Percentiles rank a stretch among this genome's conserved stretches.
These are phyloP conservation scores for Sebastes schlegelii DNA, from an alignment of 2,113 vertebrate genomes.

Conservation along the genomic window DNA sequence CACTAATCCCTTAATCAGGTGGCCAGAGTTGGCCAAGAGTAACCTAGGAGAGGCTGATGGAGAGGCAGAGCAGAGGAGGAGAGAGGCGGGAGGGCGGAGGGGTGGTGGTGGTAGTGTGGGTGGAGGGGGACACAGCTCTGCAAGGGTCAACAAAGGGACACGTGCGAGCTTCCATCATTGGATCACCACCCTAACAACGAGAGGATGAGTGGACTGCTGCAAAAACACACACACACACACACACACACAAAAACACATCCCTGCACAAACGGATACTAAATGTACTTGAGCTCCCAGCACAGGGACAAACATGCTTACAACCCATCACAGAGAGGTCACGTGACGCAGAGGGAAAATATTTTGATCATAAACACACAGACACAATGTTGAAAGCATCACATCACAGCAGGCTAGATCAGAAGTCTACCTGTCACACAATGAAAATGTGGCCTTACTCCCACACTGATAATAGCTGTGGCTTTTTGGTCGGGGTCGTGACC, in stretches of 20 bases:
- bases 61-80: slow-evolving; percentile 55
- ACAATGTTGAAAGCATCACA: slow-evolving; percentile 33
- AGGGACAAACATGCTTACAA: slow-evolving; percentile 41
- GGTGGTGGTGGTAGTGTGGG: slow-evolving; percentile 20
- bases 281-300: slow-evolving; percentile 21
- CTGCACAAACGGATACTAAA: slow-evolving; percentile 5
- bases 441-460: slow-evolving; percentile 56
- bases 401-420: slow-evolving; percentile 42
- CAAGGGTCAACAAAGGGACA: slow-evolving; percentile 85
- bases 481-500: slow-evolving; percentile 66
- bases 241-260: slow-evolving; percentile 5
- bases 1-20: slow-evolving; percentile 85
- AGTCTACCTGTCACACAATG: slow-evolving; percentile 68
- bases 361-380: slow-evolving; percentile 27
- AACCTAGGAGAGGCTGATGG: slow-evolving; percentile 72
- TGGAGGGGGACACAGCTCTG: slow-evolving; percentile 55
- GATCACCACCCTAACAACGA: slow-evolving; percentile 63
- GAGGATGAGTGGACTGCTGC: slow-evolving; percentile 48
- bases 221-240: slow-evolving; percentile 31
- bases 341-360: slow-evolving; percentile 24
- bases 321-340: slow-evolving; percentile 30
- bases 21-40: slow-evolving; percentile 74
- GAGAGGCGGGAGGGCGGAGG: slow-evolving; percentile 26
- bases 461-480: slow-evolving; percentile 60
- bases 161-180: slow-evolving; percentile 64